Evolutionary conservation across 2,797 vertebrate species (phyloP).

Genomic region (Tragopan temminckii): DNA sequence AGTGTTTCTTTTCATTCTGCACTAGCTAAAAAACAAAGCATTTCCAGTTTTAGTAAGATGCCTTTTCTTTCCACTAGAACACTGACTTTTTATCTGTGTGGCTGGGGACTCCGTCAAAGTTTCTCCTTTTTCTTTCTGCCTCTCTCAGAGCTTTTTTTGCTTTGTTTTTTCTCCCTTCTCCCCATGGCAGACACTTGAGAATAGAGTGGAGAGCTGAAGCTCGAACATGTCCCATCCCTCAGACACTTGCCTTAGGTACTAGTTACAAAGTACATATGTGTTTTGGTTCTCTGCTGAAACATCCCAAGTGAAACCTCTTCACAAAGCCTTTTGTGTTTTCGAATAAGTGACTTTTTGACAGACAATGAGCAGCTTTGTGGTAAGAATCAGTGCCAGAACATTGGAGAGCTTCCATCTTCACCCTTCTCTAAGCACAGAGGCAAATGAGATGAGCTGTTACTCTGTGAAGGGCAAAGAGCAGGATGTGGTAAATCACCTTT

Average conservation of each 20-base stretch:
- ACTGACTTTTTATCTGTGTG: neutral
- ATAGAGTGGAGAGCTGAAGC: neutral
- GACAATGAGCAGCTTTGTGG: neutral
- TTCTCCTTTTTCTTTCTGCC: neutral
- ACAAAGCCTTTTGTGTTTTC: neutral
- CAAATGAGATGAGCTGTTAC: rapidly evolving
- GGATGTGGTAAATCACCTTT: neutral
- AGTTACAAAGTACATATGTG: rapidly evolving
- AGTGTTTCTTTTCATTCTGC: neutral
- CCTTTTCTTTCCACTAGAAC: neutral
- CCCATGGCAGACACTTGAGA: neutral
- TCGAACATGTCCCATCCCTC: neutral
- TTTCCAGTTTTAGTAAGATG: neutral
- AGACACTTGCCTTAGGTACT: neutral
- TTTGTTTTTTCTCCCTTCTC: neutral
- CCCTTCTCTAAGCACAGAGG: neutral
- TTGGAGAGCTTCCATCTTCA: neutral
- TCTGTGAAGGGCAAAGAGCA: rapidly evolving
- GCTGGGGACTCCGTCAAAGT: neutral
- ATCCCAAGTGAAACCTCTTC: rapidly evolving
- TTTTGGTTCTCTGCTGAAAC: neutral
- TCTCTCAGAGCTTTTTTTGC: neutral
- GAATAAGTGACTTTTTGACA: neutral
- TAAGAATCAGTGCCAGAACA: neutral
- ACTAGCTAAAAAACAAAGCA: neutral